Evolutionary conservation across 1,140 invertebrate species (phyloP).

Genomic region (Heliconius hewitsoni): DNA sequence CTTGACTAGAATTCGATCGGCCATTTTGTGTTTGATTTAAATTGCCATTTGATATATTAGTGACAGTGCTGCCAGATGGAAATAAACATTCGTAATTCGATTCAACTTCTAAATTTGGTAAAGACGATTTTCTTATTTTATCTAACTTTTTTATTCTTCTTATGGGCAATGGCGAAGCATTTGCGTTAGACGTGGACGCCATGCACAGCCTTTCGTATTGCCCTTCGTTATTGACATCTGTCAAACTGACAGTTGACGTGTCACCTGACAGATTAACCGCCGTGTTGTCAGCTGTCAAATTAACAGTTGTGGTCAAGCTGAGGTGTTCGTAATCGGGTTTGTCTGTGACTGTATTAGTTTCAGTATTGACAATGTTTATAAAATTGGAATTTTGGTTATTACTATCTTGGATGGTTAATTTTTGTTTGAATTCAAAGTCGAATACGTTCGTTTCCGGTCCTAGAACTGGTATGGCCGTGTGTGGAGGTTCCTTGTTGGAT

Average conservation of each 20-base stretch:
- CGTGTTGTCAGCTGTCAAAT: conserved; percentile 43
- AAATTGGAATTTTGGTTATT: conserved; percentile 43
- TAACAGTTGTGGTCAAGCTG: conserved; percentile 70
- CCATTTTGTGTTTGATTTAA: neutral
- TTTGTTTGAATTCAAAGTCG: conserved; percentile 64
- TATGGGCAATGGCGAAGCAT: conserved; percentile 49
- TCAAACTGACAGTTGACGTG: conserved; percentile 33
- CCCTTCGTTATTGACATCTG: conserved; percentile 38
- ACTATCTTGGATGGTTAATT: conserved; percentile 38
- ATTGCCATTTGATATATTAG: conserved; percentile 7
- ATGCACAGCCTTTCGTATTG: conserved; percentile 67
- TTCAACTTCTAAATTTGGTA: conserved; percentile 67
- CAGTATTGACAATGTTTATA: conserved; percentile 73
- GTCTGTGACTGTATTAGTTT: conserved; percentile 49
- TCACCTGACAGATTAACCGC: conserved; percentile 54
- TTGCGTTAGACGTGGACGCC: conserved; percentile 64
- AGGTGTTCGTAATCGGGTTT: conserved; percentile 67
- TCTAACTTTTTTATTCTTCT: conserved; percentile 46
- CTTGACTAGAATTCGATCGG: conserved; percentile 28
- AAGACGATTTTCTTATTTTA: conserved; percentile 62
- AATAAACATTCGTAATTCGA: conserved; percentile 67
- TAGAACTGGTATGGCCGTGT: conserved; percentile 68
- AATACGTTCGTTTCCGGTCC: conserved; percentile 62
- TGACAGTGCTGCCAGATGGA: conserved; percentile 25
- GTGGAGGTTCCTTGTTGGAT: conserved; percentile 63